phyloP scores from a whole-genome alignment of 2,113 vertebrate genomes.

The Abramis brama region DNA sequence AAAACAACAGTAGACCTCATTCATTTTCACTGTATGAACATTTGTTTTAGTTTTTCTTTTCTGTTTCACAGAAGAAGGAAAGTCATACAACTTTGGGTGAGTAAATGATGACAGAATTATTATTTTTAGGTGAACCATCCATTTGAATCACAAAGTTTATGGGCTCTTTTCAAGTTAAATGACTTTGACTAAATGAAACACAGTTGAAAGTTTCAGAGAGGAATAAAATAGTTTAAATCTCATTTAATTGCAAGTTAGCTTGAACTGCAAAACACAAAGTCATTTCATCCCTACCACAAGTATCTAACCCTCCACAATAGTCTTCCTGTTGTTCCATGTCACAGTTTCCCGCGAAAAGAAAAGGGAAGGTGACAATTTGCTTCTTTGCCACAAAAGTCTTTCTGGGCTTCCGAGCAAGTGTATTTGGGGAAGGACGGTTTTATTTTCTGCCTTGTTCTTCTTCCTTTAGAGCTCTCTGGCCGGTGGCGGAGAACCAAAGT shows the following conservation, averaged over 20 bases:
- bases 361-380: constrained; percentile 72
- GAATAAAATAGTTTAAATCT: not conserved
- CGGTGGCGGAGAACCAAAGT: constrained; percentile 70
- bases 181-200: constrained; percentile 11
- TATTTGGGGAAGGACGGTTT: constrained; percentile 63
- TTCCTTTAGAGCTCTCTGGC: constrained; percentile 55
- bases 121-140: not conserved
- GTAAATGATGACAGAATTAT: not conserved
- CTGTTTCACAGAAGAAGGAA: not conserved
- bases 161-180: not conserved
- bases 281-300: constrained; percentile 6
- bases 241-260: constrained; percentile 20
- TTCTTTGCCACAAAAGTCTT: constrained; percentile 67
- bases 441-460: constrained; percentile 69
- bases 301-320: constrained; percentile 24
- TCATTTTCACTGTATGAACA: not conserved
- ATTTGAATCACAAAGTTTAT: not conserved
- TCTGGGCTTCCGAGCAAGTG: constrained; percentile 66
- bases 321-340: constrained; percentile 41
- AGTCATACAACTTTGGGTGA: not conserved
- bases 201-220: not conserved
- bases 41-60: not conserved
- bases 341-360: constrained; percentile 53
- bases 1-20: not conserved
- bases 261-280: constrained; percentile 18